Evolutionary conservation across 92 coral and sea anemone genomes (phyloP).

Genomic region (Muricea muricata): DNA sequence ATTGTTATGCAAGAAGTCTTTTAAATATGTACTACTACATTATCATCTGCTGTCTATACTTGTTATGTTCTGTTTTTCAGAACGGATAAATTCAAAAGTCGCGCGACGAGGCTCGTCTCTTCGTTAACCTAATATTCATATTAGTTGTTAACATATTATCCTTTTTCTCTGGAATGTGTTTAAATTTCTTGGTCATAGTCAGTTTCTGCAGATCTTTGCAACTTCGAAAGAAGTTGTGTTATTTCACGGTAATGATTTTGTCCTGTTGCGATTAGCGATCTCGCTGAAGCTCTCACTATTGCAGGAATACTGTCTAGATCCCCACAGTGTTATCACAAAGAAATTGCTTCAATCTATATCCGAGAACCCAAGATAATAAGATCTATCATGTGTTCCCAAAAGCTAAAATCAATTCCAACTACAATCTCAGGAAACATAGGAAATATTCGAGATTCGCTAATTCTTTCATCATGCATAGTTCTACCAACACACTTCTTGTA

Average conservation of each 20-base stretch:
- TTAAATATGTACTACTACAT: too few species aligned
- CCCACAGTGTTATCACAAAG: constrained; percentile 47
- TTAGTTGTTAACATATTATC: background rate
- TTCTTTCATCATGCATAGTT: constrained; percentile 34
- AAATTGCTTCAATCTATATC: background rate
- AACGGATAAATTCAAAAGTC: too few species aligned
- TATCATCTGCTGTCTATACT: too few species aligned
- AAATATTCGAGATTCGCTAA: constrained; percentile 18
- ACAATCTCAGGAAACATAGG: constrained; percentile 45
- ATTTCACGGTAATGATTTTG: too few species aligned
- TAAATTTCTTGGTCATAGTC: background rate
- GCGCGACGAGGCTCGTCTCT: background rate
- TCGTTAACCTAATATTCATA: background rate
- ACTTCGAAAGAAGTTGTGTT: too few species aligned
- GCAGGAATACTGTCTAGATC: too few species aligned
- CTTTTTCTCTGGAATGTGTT: background rate
- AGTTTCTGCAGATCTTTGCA: background rate
- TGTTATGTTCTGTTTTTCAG: too few species aligned
- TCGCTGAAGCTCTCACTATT: too few species aligned
- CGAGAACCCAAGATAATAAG: background rate
- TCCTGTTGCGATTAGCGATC: too few species aligned
- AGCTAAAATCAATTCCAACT: background rate
- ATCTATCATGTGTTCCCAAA: constrained; percentile 3
- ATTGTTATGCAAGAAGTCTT: too few species aligned
- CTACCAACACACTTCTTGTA: background rate